Base-by-base conservation (phyloP, 1,140 invertebrate genomes). In the Drosophila kikkawai region DNA sequence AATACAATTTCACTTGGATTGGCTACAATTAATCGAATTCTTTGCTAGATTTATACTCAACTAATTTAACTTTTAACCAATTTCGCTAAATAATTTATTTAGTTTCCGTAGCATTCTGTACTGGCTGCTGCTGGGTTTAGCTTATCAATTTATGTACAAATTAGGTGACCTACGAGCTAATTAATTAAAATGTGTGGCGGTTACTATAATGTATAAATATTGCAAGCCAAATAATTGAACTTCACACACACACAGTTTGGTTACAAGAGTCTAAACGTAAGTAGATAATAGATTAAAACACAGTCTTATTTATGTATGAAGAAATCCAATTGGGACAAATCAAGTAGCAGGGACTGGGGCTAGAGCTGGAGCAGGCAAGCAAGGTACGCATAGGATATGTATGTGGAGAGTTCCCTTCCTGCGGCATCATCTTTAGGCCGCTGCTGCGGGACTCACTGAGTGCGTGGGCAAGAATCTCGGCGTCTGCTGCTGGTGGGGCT, bases 221-320 rank as follows among this genome's bases (percentile, higher is more conserved):
- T 77, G 64, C 48, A 68, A 70, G 66, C 50, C 44, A 69, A 47
- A 41, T 41, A 39, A 32, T 42, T 61, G 37, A 47, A 73, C 55
- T 41, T 44, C 22, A 79, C 50, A 47, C 19, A 55, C 32, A 84
- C 55, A 44, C 37, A 73, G 58, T 73, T 56, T 15, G 61, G 50
- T 60, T 26, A 50, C 79, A 65, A 29, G 26, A 51, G 41, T 42
- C 56, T 83, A 80, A 76, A 77, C n/a, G 32, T 84, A 90, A 66
- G 53, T 70, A 68, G 77, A 78, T 81, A 76, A 80, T 81, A 77
- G 47, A 79, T 76, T 56, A 73, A 78, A 88, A 88, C 84, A 88
- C 84, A 88, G 84, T 88, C 84, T 88, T 88, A 88, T 88, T 79
- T 90, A 84, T 68, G 74, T 79, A 84, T 69, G 69, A 86, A 69